Base-by-base conservation (phyloP, 2,797 vertebrate species). In the Enteromius fasciolatus region DNA sequence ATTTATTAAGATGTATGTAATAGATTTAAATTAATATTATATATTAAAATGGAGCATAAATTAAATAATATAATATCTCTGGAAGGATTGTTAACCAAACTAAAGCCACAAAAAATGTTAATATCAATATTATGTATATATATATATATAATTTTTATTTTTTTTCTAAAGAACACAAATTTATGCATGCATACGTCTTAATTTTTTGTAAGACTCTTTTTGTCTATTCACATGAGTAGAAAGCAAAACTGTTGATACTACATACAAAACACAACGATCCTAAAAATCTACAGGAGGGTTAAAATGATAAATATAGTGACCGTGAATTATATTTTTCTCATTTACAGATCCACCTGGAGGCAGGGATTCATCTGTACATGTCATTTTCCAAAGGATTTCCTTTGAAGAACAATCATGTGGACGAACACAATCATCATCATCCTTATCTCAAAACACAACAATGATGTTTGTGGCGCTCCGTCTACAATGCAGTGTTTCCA, bases 381-480 rank as follows among this genome's bases (percentile, higher is more conserved):
- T 74, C 46, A 75, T 31, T 48, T 74, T 18, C 78, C 68, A 73
- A 73, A 80, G 78, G 72, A 23, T 25, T n/a, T 59, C 68, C 67
- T 48, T n/a, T 46, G n/a, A 80, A 64, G 41, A 78, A 28, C 54
- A 61, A 61, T 61, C 36, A 28, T 11, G 67, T 25, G 36, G 48
- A 57, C 15, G 6, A 57, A 67, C 3, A 10, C 44, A 31, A 25
- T 54, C 33, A 50, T 31, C 52, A 20, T 12, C 81, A 14, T 52
- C 36, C 9, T 39, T n/a, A 31, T 31, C 50, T n/a, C 33, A 33
- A 3, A 74, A 67, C 6, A 67, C 5, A 25, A 48, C 31, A 31
- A 61, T 4, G 59, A 28, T 52, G 15, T 48, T 70, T 57, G 6
- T 80, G 23, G n/a, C 15, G 2, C 28, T 54, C 46, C 61, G 46